These are phyloP conservation scores for Nemapogon koenigi DNA, from an alignment of 2,888 invertebrate species.

Conservation along the genomic window DNA sequence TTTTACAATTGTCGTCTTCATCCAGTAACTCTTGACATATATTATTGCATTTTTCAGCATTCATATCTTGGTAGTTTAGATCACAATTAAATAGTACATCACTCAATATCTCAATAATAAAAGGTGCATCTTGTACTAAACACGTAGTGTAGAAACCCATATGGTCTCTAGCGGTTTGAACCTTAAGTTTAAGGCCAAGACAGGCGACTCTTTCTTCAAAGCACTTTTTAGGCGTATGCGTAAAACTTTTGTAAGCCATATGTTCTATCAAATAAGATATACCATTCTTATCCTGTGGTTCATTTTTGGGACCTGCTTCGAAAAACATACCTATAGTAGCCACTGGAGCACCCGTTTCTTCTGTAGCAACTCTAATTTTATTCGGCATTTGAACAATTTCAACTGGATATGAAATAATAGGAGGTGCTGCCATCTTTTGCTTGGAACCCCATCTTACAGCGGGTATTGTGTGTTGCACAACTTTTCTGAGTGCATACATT, in stretches of 20 bases:
- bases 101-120: not conserved
- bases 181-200: not conserved
- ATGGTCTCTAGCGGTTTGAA: not conserved
- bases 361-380: slow-evolving; percentile 34
- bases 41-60: slow-evolving; percentile 24
- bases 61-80: slow-evolving; percentile 26
- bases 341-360: slow-evolving; percentile 24
- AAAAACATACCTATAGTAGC: slow-evolving; percentile 31
- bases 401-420: too few relatives aligned
- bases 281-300: slow-evolving; percentile 32
- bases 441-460: too few relatives aligned
- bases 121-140: not conserved
- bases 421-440: too few relatives aligned
- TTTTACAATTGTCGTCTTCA: slow-evolving; percentile 34
- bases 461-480: too few relatives aligned
- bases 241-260: slow-evolving; percentile 34
- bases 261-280: slow-evolving; percentile 44
- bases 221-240: not conserved
- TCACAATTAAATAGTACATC: not conserved
- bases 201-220: not conserved
- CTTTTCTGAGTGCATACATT: too few relatives aligned
- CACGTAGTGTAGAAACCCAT: not conserved
- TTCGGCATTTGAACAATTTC: too few relatives aligned
- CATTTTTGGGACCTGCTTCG: slow-evolving; percentile 37
- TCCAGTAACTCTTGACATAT: slow-evolving; percentile 34